These are phyloP conservation scores for Anastatus disparis DNA, from an alignment of 1,140 invertebrate genomes.

Conservation along the genomic window DNA sequence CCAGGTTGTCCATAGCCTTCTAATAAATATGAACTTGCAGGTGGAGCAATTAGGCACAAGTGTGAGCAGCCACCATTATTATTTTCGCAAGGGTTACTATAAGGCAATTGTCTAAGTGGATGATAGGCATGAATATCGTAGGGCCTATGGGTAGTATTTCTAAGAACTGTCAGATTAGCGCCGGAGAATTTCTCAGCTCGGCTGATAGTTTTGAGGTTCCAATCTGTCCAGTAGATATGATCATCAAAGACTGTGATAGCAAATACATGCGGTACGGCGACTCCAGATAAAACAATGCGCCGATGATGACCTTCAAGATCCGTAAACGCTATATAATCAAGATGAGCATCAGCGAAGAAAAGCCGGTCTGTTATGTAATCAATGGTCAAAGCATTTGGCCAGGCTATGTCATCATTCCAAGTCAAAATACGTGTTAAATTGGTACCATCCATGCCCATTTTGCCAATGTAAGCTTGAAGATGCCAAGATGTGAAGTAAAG, in stretches of 20 bases:
- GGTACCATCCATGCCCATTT: constrained; percentile 96
- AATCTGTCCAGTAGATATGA: constrained; percentile 97
- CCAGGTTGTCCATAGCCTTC: constrained; percentile 81
- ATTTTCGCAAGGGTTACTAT: constrained; percentile 88
- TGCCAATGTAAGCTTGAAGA: constrained; percentile 94
- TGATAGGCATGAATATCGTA: constrained; percentile 94
- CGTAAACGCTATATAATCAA: constrained; percentile 95
- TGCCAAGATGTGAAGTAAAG: constrained; percentile 97
- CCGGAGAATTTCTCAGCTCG: constrained; percentile 91
- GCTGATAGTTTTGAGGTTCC: constrained; percentile 92
- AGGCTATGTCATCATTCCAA: constrained; percentile 94
- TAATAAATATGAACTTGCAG: constrained; percentile 78
- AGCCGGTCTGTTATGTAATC: constrained; percentile 96
- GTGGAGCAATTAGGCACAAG: constrained; percentile 91
- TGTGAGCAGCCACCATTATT: constrained; percentile 98
- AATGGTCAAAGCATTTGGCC: constrained; percentile 97
- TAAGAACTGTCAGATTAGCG: constrained; percentile 77
- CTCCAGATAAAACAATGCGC: constrained; percentile 83
- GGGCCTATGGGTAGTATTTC: constrained; percentile 94
- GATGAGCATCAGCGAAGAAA: constrained; percentile 98
- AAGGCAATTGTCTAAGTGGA: constrained; percentile 83
- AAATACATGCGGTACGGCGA: constrained; percentile 91
- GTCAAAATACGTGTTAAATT: constrained; percentile 91
- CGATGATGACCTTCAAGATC: constrained; percentile 90
- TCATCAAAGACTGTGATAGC: constrained; percentile 95